Percentiles rank a stretch among this genome's conserved stretches.
These are phyloP conservation scores for Stylophora pistillata DNA, from an alignment of 64 coral and sea anemone genomes.

Conservation along the genomic window DNA sequence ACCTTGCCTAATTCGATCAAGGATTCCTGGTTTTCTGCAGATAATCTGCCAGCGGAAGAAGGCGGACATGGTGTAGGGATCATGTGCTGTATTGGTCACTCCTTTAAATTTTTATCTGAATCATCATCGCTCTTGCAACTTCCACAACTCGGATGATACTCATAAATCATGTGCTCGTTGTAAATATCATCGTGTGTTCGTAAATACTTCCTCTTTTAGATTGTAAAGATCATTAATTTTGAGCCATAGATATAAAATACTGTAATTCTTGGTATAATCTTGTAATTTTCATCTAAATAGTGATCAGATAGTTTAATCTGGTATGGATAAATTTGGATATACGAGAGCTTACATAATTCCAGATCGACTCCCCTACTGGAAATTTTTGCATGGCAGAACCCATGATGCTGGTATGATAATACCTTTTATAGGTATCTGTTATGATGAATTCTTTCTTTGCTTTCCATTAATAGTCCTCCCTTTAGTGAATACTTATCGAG, in stretches of 20 bases:
- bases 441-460: neutral
- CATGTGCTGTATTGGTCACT: neutral
- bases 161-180: neutral
- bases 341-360: no score
- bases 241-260: no score
- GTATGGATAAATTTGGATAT: no score
- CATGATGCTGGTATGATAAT: no score
- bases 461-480: neutral
- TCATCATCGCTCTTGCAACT: neutral
- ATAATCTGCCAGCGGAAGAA: neutral
- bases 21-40: neutral
- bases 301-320: no score
- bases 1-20: neutral
- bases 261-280: no score
- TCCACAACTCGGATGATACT: neutral
- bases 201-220: neutral
- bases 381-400: neutral
- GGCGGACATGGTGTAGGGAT: neutral
- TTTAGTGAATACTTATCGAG: neutral
- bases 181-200: neutral
- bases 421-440: neutral
- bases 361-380: neutral
- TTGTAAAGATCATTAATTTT: no score
- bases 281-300: no score
- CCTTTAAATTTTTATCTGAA: constrained; percentile 20